Percentiles rank a stretch among this genome's conserved stretches.
Conservation (phyloP, 1,140 invertebrate species). For the Drosophila sp. region DNA sequence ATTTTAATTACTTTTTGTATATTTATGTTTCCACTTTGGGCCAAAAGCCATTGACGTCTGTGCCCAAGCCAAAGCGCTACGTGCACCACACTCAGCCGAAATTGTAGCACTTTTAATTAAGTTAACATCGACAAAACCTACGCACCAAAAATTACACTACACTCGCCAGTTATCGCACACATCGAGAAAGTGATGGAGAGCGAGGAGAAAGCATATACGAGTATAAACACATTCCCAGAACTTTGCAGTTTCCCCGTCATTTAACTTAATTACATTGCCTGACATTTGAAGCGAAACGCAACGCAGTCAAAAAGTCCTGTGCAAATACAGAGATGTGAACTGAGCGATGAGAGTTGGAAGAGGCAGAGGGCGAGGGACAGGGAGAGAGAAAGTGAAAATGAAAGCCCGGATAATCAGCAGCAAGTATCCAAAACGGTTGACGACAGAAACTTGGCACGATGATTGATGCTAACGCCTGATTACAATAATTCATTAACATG, state of each 20-base stretch:
- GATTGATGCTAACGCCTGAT: constrained; percentile 73
- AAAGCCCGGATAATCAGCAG: constrained; percentile 25
- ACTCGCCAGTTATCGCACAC: constrained; percentile 9
- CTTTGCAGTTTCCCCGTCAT: constrained; percentile 79
- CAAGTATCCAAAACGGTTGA: constrained; percentile 24
- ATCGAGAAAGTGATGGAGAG: background rate
- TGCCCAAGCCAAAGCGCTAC: constrained; percentile 23
- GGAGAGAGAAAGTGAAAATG: background rate
- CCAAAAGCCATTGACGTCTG: constrained; percentile 20
- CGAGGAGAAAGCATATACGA: background rate
- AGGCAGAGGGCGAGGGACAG: too few relatives aligned
- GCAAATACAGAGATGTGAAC: constrained; percentile 25
- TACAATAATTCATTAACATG: constrained; percentile 73
- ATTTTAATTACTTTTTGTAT: constrained; percentile 79
- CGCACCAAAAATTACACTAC: constrained; percentile 48
- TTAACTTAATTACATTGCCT: constrained; percentile 80
- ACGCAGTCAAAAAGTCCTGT: constrained; percentile 47
- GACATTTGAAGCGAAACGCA: constrained; percentile 64
- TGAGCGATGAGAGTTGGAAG: constrained; percentile 8
- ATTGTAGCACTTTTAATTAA: constrained; percentile 75
- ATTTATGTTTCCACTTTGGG: constrained; percentile 56
- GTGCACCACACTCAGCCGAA: constrained; percentile 44
- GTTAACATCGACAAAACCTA: constrained; percentile 57
- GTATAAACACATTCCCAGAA: constrained; percentile 62
- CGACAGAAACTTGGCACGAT: constrained; percentile 38